Evolutionary conservation across 2,888 invertebrate species (phyloP), one percentile per base, ranked within the genome.

Genomic region (Xylota segnis): DNA sequence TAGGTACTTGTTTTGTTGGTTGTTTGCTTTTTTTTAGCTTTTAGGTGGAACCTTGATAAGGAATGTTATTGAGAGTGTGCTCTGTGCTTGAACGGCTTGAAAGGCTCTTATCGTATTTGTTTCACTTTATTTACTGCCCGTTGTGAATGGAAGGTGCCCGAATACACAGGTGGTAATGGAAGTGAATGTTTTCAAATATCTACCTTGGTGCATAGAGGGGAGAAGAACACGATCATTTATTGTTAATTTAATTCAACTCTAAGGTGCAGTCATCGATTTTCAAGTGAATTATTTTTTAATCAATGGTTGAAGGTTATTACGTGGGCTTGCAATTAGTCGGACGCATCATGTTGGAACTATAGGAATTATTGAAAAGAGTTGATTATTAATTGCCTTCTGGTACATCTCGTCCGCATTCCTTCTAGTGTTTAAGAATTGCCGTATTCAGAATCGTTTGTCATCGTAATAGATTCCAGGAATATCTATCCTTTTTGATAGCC

Each of bases 21-120:
- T 40, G 16, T 34, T 14, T 23, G 23, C 3, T 43, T 29, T 29
- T 23, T 14, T 5, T n/a, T 14, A 7, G 5, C 27, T 54, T n/a
- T 40, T 34, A 50, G 2, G n/a, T 18, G 23, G 12, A 50, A 63
- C 10, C 34, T 12, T 43, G 6, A 18, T 32, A 18, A 43, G 6
- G n/a, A 66, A 40, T 52, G 52, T 66, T 40, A 52, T 23, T 23
- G 18, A 34, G 18, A 32, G 10, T 65, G 18, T 34, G 5, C 14
- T 50, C 29, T 27, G 45, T 45, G 54, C 12, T 54, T 34, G n/a
- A n/a, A n/a, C n/a, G n/a, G 32, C 56, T 5, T 32, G 16, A 56
- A 16, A 9, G 32, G 56, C 9, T 32, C 56, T 56, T 56, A 56
- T 56, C 56, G 16, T 14, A 2, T 32, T 32, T 14, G n/a, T 56